phyloP scores from a whole-genome alignment of 2,113 vertebrate species.

The Edolisoma coerulescens region DNA sequence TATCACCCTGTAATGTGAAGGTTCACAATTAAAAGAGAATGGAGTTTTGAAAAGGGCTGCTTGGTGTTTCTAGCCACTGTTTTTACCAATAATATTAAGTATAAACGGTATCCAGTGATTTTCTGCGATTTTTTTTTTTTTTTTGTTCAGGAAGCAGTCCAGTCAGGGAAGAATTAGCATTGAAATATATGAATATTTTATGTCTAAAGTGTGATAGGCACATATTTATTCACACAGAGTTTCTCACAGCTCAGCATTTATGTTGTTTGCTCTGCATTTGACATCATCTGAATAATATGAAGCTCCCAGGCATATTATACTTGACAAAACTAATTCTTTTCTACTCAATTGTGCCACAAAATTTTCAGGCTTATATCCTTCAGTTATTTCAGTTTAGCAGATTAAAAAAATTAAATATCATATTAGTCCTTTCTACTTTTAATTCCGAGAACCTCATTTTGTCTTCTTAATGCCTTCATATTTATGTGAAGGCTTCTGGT shows the following conservation, averaged over 20 bases:
- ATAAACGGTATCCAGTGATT: not conserved
- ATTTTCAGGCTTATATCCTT: not conserved
- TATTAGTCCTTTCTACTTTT: not conserved
- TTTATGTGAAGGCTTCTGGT: not conserved
- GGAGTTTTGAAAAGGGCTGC: not conserved
- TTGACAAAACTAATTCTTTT: constrained; percentile 19
- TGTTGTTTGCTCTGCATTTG: constrained; percentile 29
- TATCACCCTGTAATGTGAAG: constrained; percentile 24
- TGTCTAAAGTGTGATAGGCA: not conserved
- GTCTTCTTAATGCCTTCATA: not conserved
- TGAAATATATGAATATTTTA: constrained; percentile 40
- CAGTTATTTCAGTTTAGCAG: not conserved
- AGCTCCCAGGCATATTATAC: not conserved
- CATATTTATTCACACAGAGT: constrained; percentile 24
- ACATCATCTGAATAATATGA: constrained; percentile 25
- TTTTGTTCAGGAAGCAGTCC: not conserved
- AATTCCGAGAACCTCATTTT: not conserved
- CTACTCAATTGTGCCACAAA: not conserved
- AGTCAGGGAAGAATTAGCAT: not conserved
- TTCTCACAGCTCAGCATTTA: constrained; percentile 58
- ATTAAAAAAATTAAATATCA: not conserved
- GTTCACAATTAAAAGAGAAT: constrained; percentile 17
- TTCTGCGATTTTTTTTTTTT: not conserved
- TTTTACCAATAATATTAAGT: not conserved
- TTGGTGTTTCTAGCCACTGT: not conserved